Evolutionary conservation across 1,140 invertebrate genomes (phyloP).

Genomic region (Cherax quadricarinatus): DNA sequence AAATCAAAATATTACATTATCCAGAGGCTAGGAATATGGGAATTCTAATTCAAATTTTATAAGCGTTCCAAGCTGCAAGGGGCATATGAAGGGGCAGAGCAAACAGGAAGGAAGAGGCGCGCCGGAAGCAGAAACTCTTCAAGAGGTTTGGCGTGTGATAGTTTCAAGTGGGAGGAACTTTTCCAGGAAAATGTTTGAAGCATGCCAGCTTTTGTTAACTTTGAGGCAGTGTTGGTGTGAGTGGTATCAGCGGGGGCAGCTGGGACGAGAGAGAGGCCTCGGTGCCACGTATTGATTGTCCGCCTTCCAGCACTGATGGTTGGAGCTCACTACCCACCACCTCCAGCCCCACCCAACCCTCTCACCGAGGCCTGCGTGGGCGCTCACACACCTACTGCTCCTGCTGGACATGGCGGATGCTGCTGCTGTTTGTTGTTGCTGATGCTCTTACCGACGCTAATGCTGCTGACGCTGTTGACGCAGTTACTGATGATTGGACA

Average conservation of each 20-base stretch:
- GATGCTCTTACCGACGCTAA: not conserved
- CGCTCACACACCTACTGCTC: not conserved
- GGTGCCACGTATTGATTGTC: constrained; percentile 8
- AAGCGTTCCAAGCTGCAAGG: too few relatives aligned
- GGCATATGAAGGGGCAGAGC: too few relatives aligned
- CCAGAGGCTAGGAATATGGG: too few relatives aligned
- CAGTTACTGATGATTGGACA: too few relatives aligned
- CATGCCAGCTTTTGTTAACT: not conserved
- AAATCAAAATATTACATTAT: too few relatives aligned
- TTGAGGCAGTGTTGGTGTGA: not conserved
- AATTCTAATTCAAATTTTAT: too few relatives aligned
- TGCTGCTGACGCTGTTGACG: too few relatives aligned
- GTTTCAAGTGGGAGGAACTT: not conserved
- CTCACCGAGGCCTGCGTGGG: not conserved
- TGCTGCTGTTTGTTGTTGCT: not conserved
- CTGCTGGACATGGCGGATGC: not conserved
- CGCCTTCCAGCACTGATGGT: constrained; percentile 5
- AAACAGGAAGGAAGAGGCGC: too few relatives aligned
- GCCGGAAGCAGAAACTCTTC: too few relatives aligned
- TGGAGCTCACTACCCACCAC: not conserved
- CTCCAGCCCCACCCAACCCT: not conserved
- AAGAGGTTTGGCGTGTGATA: not conserved
- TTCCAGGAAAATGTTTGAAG: not conserved
- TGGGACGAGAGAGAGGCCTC: constrained; percentile 4
- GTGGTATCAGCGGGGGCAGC: not conserved